A percentile compares a stretch with the other conserved stretches of the same genome.
These are phyloP conservation scores for Apis florea DNA, from an alignment of 1,140 invertebrate species.

Conservation along the genomic window DNA sequence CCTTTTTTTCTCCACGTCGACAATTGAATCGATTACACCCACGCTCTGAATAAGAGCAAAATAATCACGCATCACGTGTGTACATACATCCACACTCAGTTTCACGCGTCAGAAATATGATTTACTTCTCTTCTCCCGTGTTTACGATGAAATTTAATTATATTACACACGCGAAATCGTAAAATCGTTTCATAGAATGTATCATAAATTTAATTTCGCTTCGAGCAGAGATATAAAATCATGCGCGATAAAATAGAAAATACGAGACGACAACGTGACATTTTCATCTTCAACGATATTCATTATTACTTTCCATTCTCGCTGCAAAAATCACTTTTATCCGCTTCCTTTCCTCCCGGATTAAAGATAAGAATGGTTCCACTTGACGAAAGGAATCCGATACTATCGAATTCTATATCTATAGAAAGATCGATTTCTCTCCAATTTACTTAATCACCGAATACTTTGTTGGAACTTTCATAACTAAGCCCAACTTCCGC, in stretches of 20 bases:
- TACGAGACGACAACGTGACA: neutral
- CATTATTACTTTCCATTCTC: neutral
- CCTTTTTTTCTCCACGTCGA: neutral
- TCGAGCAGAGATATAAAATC: no score
- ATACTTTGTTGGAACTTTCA: constrained; percentile 20
- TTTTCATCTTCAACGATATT: no score
- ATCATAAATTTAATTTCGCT: neutral
- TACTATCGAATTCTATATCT: neutral
- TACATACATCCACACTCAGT: neutral
- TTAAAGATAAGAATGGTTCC: neutral
- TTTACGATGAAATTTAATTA: constrained; percentile 1
- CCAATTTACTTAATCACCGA: constrained; percentile 25
- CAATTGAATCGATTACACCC: neutral
- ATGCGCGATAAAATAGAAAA: no score
- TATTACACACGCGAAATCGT: neutral
- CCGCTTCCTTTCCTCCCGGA: neutral
- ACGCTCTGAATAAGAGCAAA: no score
- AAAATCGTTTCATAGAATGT: neutral
- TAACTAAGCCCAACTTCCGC: constrained; percentile 23
- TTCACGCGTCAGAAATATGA: neutral
- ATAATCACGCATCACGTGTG: no score
- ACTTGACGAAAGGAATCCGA: constrained; percentile 1
- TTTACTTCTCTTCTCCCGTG: neutral
- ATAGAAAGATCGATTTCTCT: constrained; percentile 7
- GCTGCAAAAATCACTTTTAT: neutral